Conservation (phyloP, 2,113 vertebrate species). For the Azemiops feae region DNA sequence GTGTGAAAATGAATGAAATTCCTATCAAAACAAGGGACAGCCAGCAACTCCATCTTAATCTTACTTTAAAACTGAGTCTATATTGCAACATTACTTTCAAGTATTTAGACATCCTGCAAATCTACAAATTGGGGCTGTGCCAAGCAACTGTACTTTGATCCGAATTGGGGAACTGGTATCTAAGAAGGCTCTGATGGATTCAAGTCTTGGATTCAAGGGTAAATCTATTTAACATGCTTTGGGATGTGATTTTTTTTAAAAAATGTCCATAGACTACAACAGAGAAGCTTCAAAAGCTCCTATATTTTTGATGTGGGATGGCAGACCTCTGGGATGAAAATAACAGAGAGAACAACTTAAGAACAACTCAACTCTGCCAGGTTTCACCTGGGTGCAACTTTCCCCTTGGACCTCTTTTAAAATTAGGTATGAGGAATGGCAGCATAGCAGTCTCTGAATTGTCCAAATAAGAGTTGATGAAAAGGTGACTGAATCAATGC, state of each 20-base stretch:
- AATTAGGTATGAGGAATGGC: background rate
- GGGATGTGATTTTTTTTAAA: background rate
- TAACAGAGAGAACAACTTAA: background rate
- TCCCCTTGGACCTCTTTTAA: background rate
- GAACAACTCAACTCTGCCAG: background rate
- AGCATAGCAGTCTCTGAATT: background rate
- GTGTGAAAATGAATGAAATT: background rate
- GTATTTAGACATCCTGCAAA: background rate
- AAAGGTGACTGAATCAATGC: background rate
- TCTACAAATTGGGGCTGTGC: background rate
- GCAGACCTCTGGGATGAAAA: background rate
- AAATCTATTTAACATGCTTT: background rate
- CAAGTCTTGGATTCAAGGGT: background rate
- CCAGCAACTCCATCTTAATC: background rate
- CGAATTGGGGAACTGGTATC: background rate
- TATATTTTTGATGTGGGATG: background rate
- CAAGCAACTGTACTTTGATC: background rate
- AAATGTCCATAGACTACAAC: background rate
- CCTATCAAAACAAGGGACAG: background rate
- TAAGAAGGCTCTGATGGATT: background rate
- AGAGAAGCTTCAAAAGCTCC: background rate
- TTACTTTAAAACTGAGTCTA: background rate
- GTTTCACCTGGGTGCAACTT: background rate
- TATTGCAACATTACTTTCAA: background rate
- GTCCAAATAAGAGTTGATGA: background rate